Evolutionary conservation across 2,888 invertebrate species (phyloP).

Genomic region (Patella caerulea): DNA sequence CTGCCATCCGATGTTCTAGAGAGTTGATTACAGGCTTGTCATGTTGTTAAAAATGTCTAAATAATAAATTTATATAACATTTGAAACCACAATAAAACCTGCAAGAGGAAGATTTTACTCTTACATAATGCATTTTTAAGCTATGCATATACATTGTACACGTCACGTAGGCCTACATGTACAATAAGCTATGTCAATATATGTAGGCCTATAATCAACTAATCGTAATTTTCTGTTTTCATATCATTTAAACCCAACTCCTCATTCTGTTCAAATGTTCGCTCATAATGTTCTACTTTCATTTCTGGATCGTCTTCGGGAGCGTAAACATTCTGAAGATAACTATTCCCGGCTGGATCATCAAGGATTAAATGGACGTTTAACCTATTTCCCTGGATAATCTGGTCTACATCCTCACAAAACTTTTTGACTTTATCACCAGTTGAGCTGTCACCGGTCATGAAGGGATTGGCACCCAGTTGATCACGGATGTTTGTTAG

Average conservation of each 20-base stretch:
- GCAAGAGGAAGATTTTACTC: no score
- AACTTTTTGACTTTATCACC: constrained; percentile 77
- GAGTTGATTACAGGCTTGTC: no score
- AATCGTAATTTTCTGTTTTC: constrained; percentile 87
- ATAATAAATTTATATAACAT: no score
- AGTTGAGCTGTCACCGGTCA: constrained; percentile 79
- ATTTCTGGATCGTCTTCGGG: constrained; percentile 75
- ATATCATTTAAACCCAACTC: constrained; percentile 96
- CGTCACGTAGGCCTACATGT: no score
- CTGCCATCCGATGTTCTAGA: no score
- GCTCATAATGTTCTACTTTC: constrained; percentile 83
- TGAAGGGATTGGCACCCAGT: constrained; percentile 76
- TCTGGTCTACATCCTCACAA: constrained; percentile 78
- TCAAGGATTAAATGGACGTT: constrained; percentile 86
- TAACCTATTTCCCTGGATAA: constrained; percentile 76
- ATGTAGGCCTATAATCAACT: no score
- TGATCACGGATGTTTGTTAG: constrained; percentile 81
- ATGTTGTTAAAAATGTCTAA: no score
- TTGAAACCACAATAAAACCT: no score
- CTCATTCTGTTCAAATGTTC: constrained; percentile 93
- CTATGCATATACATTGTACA: no score
- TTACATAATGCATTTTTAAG: no score
- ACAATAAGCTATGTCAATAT: no score
- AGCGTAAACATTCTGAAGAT: constrained; percentile 82
- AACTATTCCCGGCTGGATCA: constrained; percentile 98